Percentiles rank a stretch among this genome's conserved stretches.
These are phyloP conservation scores for Phorcus lineatus DNA, from an alignment of 2,888 invertebrate genomes.

Conservation along the genomic window DNA sequence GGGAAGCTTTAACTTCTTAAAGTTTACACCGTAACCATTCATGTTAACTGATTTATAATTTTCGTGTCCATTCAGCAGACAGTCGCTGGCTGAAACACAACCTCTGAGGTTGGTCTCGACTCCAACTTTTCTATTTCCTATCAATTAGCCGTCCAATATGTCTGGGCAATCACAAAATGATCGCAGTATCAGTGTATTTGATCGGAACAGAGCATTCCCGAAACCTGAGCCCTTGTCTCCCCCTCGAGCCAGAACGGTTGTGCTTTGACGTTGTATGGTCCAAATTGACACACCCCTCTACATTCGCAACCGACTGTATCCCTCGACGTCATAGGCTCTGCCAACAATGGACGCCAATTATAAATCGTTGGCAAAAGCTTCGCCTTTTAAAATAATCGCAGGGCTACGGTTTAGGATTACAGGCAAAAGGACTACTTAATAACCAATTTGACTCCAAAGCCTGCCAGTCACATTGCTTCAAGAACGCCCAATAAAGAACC, in stretches of 20 bases:
- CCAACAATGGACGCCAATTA: conserved; percentile 7
- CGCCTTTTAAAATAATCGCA: conserved; percentile 22
- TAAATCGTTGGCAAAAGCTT: conserved; percentile 15
- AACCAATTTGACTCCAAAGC: conserved; percentile 22
- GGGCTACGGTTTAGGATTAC: not conserved
- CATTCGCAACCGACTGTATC: not conserved
- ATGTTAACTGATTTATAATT: conserved; percentile 23
- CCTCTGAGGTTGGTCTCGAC: not conserved
- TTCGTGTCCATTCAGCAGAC: conserved; percentile 17
- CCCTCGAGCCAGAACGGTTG: conserved; percentile 19
- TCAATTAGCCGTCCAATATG: conserved; percentile 12
- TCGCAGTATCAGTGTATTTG: conserved; percentile 20
- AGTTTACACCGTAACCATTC: conserved; percentile 9
- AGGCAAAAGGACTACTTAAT: conserved; percentile 20
- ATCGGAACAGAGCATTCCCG: not conserved
- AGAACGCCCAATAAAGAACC: conserved; percentile 17
- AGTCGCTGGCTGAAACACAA: conserved; percentile 13
- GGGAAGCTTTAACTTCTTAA: conserved; percentile 10
- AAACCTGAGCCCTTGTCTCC: not conserved
- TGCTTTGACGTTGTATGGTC: not conserved
- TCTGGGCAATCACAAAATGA: conserved; percentile 15
- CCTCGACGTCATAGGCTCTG: conserved; percentile 8
- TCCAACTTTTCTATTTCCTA: conserved; percentile 23
- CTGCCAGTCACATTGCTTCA: conserved; percentile 5
- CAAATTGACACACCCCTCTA: not conserved